Evolutionary conservation across 2,797 vertebrate species (phyloP).

Genomic region (Novumbra hubbsi): DNA sequence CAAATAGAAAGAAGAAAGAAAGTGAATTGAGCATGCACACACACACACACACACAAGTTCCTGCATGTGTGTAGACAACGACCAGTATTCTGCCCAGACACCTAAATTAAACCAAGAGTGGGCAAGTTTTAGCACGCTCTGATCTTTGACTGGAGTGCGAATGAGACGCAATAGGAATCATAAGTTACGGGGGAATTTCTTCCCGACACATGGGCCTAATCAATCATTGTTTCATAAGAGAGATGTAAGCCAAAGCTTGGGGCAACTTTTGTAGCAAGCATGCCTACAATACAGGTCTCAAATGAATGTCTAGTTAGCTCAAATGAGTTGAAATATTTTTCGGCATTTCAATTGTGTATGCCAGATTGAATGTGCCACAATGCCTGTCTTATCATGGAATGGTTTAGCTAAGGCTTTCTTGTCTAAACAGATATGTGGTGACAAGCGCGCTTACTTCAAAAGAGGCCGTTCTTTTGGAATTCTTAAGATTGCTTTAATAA

Average conservation of each 20-base stretch:
- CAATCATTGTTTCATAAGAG: slow-evolving; percentile 21
- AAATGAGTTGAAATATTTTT: slow-evolving; percentile 4
- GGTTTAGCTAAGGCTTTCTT: no score
- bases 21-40: not conserved
- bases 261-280: slow-evolving; percentile 15
- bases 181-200: slow-evolving; percentile 20
- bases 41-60: no score
- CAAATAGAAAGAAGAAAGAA: not conserved
- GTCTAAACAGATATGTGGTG: slow-evolving; percentile 8
- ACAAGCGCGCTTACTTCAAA: not conserved
- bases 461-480: not conserved
- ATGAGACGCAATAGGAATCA: slow-evolving; percentile 1
- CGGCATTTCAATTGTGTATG: slow-evolving; percentile 1
- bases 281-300: not conserved
- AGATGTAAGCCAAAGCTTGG: slow-evolving; percentile 17
- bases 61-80: not conserved
- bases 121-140: slow-evolving; percentile 21
- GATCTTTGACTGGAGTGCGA: not conserved
- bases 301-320: not conserved
- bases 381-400: no score
- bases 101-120: slow-evolving; percentile 8
- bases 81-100: slow-evolving; percentile 10
- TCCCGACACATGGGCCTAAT: slow-evolving; percentile 14
- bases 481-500: not conserved
- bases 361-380: slow-evolving; percentile 1